A percentile compares a stretch with the other conserved stretches of the same genome.
These are phyloP conservation scores for Nannoperca obscura DNA, from an alignment of 2,797 vertebrate genomes.

Conservation along the genomic window DNA sequence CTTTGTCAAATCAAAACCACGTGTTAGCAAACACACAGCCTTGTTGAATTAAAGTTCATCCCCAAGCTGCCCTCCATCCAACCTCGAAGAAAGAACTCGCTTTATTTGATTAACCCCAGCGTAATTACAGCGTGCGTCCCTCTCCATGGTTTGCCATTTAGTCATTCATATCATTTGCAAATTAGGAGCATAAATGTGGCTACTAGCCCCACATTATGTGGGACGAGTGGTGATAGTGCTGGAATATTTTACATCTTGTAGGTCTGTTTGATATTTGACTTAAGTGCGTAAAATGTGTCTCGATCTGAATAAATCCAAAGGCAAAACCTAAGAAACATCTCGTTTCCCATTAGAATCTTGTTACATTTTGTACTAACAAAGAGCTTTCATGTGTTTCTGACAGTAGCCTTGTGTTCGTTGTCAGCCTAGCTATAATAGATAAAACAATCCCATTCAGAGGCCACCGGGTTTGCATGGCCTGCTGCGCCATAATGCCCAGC, in stretches of 20 bases:
- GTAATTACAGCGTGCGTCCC: slow-evolving; percentile 71
- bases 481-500: slow-evolving; percentile 58
- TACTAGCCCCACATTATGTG: slow-evolving; percentile 46
- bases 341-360: slow-evolving; percentile 25
- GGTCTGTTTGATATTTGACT: slow-evolving; percentile 39
- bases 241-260: slow-evolving; percentile 39
- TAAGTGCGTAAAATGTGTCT: slow-evolving; percentile 41
- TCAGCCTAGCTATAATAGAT: slow-evolving; percentile 62
- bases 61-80: slow-evolving; percentile 55
- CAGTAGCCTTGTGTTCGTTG: slow-evolving; percentile 63
- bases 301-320: slow-evolving; percentile 33
- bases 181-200: slow-evolving; percentile 70
- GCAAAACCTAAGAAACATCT: neutral
- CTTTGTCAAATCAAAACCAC: slow-evolving; percentile 67
- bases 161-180: slow-evolving; percentile 69
- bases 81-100: slow-evolving; percentile 47
- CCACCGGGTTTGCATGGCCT: slow-evolving; percentile 47
- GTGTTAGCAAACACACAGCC: slow-evolving; percentile 67
- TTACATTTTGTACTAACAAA: slow-evolving; percentile 45
- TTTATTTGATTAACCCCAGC: slow-evolving; percentile 64
- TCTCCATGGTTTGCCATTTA: slow-evolving; percentile 48
- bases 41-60: slow-evolving; percentile 65
- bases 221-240: slow-evolving; percentile 41
- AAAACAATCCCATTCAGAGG: slow-evolving; percentile 68
- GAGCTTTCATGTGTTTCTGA: slow-evolving; percentile 74